Evolutionary conservation across 2,113 vertebrate species (phyloP).

Genomic region (Actenoides hombroni): DNA sequence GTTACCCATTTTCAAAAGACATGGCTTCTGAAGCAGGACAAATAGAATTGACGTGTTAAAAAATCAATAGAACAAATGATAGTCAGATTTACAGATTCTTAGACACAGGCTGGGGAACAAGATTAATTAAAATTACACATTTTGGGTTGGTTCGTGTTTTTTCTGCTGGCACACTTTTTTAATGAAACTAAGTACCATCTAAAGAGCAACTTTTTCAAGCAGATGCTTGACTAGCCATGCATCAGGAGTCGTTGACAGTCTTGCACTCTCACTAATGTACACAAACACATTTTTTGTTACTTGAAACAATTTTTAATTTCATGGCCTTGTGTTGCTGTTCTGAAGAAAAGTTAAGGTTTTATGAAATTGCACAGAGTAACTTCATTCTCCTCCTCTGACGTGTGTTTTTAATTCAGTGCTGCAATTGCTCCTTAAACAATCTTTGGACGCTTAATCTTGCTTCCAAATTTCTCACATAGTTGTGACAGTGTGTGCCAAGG

Average conservation of each 20-base stretch:
- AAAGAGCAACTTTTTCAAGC: neutral
- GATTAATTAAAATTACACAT: neutral
- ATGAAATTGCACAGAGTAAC: neutral
- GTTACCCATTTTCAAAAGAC: neutral
- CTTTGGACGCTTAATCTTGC: neutral
- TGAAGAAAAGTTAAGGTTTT: neutral
- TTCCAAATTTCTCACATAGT: neutral
- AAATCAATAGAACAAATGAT: neutral
- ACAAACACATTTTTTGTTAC: neutral
- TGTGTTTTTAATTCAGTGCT: neutral
- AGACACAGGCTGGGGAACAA: neutral
- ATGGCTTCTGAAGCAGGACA: neutral
- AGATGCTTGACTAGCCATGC: neutral
- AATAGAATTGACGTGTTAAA: neutral
- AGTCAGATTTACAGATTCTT: neutral
- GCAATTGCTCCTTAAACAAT: neutral
- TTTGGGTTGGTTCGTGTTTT: neutral
- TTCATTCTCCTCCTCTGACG: neutral
- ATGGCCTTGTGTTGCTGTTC: neutral
- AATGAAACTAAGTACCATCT: neutral
- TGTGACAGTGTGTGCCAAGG: neutral
- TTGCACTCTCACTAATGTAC: neutral
- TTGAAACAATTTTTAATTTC: neutral
- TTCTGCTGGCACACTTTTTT: neutral
- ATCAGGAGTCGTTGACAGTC: neutral